Evolutionary conservation across 1,140 invertebrate species (phyloP).

Genomic region (Bombus difficillimus): DNA sequence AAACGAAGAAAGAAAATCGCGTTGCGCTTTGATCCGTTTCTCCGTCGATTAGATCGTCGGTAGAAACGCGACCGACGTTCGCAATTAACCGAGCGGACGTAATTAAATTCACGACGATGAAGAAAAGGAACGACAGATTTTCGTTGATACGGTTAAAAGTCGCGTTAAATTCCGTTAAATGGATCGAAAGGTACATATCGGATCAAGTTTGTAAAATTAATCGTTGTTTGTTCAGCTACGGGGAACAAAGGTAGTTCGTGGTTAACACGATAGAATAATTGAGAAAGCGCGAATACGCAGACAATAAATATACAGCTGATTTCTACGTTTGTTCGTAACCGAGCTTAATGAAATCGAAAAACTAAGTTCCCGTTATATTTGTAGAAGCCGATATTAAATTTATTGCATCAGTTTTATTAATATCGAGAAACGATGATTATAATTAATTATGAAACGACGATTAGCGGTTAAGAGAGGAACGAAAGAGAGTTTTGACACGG

Average conservation of each 20-base stretch:
- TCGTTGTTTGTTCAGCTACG: neutral
- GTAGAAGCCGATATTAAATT: no score
- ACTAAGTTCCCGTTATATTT: no score
- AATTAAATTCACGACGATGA: slow-evolving; percentile 29
- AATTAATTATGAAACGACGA: no score
- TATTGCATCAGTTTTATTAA: no score
- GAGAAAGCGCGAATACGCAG: neutral
- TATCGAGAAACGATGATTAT: no score
- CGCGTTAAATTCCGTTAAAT: neutral
- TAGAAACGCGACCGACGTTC: slow-evolving; percentile 7
- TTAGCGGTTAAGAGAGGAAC: no score
- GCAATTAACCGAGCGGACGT: slow-evolving; percentile 26
- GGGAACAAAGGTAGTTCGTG: neutral
- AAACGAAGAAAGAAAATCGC: slow-evolving; percentile 17
- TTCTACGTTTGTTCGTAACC: neutral
- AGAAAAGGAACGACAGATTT: neutral
- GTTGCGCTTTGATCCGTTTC: slow-evolving; percentile 33
- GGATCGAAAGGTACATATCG: neutral
- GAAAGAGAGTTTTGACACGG: no score
- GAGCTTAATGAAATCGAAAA: no score
- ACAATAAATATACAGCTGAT: no score
- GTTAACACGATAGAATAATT: neutral
- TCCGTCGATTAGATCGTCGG: slow-evolving; percentile 27
- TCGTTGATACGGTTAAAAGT: neutral
- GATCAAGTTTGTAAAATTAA: neutral